A percentile compares a stretch with the other conserved stretches of the same genome.
These are phyloP conservation scores for Zenarchopterus dispar DNA, from an alignment of 2,797 vertebrate genomes.

Conservation along the genomic window DNA sequence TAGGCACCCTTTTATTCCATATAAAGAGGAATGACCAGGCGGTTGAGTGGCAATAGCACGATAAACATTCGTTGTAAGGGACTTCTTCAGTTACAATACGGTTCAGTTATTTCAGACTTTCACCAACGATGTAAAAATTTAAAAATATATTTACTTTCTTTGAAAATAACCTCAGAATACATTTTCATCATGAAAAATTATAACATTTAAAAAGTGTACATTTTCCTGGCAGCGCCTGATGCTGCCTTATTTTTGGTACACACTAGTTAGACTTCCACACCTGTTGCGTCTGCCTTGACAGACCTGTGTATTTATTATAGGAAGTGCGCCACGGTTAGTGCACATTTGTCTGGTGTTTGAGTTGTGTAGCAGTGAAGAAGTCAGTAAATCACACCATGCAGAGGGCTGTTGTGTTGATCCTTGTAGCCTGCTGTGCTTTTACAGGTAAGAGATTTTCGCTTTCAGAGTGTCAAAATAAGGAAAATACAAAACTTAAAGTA, in stretches of 20 bases:
- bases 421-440: conserved; percentile 32
- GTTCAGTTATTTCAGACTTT: no score
- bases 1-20: no score
- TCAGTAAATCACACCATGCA: conserved; percentile 46
- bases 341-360: not conserved
- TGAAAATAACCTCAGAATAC: no score
- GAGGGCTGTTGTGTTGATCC: conserved; percentile 14
- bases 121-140: no score
- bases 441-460: conserved; percentile 51
- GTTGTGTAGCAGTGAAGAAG: not conserved
- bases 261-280: not conserved
- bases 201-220: no score
- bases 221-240: no score
- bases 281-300: not conserved
- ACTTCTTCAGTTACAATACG: no score
- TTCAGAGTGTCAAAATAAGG: not conserved
- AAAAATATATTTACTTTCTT: no score
- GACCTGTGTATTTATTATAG: not conserved
- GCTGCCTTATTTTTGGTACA: not conserved
- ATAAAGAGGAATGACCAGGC: no score
- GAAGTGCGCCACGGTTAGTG: not conserved
- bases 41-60: no score
- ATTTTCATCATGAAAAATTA: no score
- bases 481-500: not conserved
- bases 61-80: no score